Conservation (phyloP, 2,888 invertebrate genomes). For the Saturnia pavonia region DNA sequence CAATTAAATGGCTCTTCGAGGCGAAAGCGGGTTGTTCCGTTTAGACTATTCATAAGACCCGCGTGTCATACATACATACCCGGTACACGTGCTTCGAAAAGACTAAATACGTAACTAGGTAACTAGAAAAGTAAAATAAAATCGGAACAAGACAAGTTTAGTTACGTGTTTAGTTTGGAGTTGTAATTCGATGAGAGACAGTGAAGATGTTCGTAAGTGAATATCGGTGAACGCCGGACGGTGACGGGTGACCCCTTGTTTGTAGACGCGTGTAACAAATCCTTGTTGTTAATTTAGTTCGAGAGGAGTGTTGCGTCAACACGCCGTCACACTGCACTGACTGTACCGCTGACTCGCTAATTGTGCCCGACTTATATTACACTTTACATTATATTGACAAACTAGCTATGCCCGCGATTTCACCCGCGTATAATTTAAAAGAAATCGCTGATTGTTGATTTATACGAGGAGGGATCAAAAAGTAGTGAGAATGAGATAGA, state of each 20-base stretch:
- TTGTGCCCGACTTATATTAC: conserved; percentile 39
- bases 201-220: neutral
- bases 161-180: neutral
- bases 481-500: no score
- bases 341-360: conserved; percentile 32
- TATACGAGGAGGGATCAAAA: no score
- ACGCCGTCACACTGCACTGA: neutral
- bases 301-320: conserved; percentile 27
- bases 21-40: no score
- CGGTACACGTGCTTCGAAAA: no score
- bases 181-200: neutral
- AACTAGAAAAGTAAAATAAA: neutral
- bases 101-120: no score
- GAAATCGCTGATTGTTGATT: no score
- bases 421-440: no score
- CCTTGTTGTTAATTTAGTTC: conserved; percentile 20
- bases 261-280: conserved; percentile 23
- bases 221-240: neutral
- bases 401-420: no score
- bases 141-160: neutral
- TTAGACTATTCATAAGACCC: no score
- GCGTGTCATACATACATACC: neutral
- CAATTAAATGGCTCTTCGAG: no score
- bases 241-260: conserved; percentile 12
- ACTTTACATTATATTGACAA: neutral